A percentile compares a stretch with the other conserved stretches of the same genome.
phyloP scores from a whole-genome alignment of 2,113 vertebrate genomes.

The Sylvietta virens region DNA sequence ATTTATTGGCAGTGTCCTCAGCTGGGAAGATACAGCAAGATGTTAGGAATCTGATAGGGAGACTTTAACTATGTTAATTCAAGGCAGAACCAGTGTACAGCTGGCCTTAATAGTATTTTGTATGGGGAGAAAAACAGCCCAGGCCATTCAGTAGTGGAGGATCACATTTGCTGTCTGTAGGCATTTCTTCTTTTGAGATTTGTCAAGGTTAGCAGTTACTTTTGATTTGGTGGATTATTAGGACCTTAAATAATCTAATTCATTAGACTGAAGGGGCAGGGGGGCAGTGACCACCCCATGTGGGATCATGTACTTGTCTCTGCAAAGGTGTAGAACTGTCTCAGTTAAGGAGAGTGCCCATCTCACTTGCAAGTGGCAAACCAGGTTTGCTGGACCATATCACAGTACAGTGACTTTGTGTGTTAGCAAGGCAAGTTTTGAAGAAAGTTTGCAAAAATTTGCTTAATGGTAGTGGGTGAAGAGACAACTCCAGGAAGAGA shows the following conservation, averaged over 20 bases:
- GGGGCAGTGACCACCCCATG: rapidly evolving
- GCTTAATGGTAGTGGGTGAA: neutral
- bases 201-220: neutral
- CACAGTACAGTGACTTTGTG: neutral
- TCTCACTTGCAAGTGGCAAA: neutral
- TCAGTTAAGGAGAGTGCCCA: neutral
- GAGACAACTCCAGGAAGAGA: neutral
- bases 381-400: neutral
- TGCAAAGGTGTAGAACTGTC: neutral
- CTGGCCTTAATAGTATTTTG: neutral
- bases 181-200: neutral
- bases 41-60: neutral
- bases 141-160: neutral
- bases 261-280: neutral
- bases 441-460: neutral
- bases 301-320: rapidly evolving
- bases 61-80: neutral
- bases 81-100: neutral
- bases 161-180: neutral
- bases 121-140: neutral
- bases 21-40: neutral
- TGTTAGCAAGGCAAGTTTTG: neutral
- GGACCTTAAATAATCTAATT: neutral
- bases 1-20: neutral
- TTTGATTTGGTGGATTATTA: neutral